Conservation (phyloP, 2,113 vertebrate species). For the Podarcis muralis region DNA sequence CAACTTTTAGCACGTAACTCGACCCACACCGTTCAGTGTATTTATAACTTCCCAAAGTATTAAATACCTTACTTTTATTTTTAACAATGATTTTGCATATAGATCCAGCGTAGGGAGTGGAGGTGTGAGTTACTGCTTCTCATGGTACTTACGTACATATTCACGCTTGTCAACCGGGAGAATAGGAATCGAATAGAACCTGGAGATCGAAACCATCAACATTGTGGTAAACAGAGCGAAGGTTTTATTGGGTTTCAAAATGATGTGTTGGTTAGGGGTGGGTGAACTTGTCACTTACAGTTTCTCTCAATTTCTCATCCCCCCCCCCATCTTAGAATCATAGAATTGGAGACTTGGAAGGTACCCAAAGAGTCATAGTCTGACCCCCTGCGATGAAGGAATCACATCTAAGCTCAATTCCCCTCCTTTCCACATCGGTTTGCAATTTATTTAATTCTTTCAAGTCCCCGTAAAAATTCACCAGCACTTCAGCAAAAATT, state of each 20-base stretch:
- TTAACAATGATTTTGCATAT: neutral
- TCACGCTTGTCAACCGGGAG: neutral
- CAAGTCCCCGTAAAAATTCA: too few relatives aligned
- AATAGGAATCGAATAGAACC: neutral
- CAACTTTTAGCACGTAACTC: neutral
- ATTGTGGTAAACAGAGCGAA: neutral
- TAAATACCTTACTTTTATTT: neutral
- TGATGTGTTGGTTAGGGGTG: neutral
- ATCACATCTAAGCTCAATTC: too few relatives aligned
- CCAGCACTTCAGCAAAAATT: too few relatives aligned
- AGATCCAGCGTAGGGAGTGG: neutral
- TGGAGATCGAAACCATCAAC: neutral
- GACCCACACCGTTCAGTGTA: neutral
- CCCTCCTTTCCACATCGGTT: too few relatives aligned
- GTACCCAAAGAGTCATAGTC: too few relatives aligned
- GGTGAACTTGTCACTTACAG: too few relatives aligned
- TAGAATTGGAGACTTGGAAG: too few relatives aligned
- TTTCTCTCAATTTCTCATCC: too few relatives aligned
- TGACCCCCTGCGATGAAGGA: too few relatives aligned
- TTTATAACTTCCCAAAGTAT: neutral
- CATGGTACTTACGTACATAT: neutral
- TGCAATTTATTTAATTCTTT: too few relatives aligned
- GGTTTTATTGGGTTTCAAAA: neutral
- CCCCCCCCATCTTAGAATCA: too few relatives aligned
- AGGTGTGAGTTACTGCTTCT: neutral